Percentiles rank a stretch among this genome's conserved stretches.
Conservation (phyloP, 2,113 vertebrate species). For the Barbus barbus region DNA sequence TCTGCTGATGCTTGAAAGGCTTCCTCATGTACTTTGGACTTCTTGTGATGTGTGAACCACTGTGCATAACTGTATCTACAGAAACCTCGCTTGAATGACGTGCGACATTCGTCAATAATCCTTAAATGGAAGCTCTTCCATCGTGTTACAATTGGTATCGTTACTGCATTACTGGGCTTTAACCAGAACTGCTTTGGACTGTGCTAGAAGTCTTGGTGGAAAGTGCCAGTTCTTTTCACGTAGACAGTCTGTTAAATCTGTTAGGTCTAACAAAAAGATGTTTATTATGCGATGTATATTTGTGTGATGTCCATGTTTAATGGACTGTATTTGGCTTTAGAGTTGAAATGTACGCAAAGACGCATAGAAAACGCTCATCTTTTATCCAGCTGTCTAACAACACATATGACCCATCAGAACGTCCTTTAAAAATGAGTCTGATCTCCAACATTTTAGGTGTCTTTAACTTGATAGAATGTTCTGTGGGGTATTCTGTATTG, state of each 20-base stretch:
- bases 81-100: neutral
- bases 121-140: neutral
- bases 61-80: conserved; percentile 19
- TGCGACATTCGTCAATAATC: neutral
- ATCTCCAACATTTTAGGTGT: neutral
- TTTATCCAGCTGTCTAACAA: neutral
- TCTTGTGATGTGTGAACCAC: conserved; percentile 26
- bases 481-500: conserved; percentile 34
- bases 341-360: neutral
- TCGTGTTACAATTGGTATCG: neutral
- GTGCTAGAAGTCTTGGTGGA: neutral
- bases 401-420: neutral
- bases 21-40: neutral
- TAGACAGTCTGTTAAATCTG: neutral
- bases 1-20: neutral
- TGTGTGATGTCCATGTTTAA: conserved; percentile 9
- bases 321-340: conserved; percentile 11
- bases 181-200: neutral
- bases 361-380: neutral
- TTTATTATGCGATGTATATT: conserved; percentile 7
- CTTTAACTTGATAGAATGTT: neutral
- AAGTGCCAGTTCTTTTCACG: neutral
- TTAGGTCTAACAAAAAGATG: neutral
- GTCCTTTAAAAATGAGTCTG: neutral
- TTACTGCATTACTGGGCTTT: conserved; percentile 2